Evolutionary conservation across 2,797 vertebrate genomes (phyloP), one percentile per base, ranked within the genome.

Genomic region (Petrocephalus schoutedeni): DNA sequence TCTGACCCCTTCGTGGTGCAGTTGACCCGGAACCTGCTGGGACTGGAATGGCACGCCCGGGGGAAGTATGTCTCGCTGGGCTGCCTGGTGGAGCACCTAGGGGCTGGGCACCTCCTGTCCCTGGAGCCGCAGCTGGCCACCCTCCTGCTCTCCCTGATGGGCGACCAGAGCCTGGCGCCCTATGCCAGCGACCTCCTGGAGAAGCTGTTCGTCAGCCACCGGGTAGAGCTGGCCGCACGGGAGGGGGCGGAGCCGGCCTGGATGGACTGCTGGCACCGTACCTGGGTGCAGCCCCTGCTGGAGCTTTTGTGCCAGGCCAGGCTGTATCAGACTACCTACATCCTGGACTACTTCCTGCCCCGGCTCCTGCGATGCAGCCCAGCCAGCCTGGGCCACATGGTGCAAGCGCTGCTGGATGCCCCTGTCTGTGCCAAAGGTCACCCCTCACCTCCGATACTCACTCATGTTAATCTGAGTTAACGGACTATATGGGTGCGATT

Each of bases 341-440:
- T 99, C 90, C 96, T 97, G 90, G 98, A 99, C 94, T 98, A 98
- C 89, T 98, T 97, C 91, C 94, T 99, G 89, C 97, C 98, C 71
- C 98, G 97, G 89, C 92, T 99, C 89, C 93, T 99, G 7, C 97
- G 95, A 89, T 98, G 97, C 91, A 98, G 93, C 92, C 97, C 97
- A 3, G 95, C 95, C 89, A 98, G 97, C 90, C 94, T 99, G 90
- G 93, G 91, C 16, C 97, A 97, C 92, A 99, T 99, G 97, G 96
- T 98, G 36, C 95, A 94, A 91, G 96, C 96, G 71, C 94, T 99
- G 91, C 97, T 97, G 93, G 91, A 93, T 74, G 91, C 90, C 16
- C 82, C 90, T 0, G 88, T 91, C 10, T 86, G 90, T 89, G 88
- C 88, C 23, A 41, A 91, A 88, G 95, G 95, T 96, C 89, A 89